Evolutionary conservation across 2,113 vertebrate genomes (phyloP), one percentile per base, ranked within the genome.

Genomic region (Neopipo cinnamomea): DNA sequence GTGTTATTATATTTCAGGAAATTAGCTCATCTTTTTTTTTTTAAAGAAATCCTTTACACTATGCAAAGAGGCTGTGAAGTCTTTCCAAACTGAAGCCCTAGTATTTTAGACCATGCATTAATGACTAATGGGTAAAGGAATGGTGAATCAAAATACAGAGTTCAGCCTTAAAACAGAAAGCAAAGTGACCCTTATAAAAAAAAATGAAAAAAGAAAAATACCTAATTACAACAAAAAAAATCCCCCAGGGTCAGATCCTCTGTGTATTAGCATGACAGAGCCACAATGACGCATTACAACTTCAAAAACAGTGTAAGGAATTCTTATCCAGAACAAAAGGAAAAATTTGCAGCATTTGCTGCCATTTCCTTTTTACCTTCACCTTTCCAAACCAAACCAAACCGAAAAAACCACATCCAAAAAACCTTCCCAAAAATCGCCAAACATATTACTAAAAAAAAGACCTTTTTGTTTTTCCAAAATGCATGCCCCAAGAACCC

Each of bases 1-100:
- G 65, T 47, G 56, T 88, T 82, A 52, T 89, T 79, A 62, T 41
- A 67, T 85, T 88, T 91, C 87, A 93, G 88, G 59, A 96, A 93
- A 91, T 89, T 68, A 89, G 86, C 49, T 90, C 63, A 80, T 89
- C n/a, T 75, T 90, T 71, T 49, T 47, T 49, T 53, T 70, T 76
- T 80, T 75, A 0, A 59, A 79, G 75, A 55, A 35, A 85, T 81
- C 46, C 88, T 94, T 88, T 61, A 85, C 70, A 66, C 49, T 49
- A 58, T 27, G 70, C 56, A 95, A 89, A 89, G 56, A 81, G 94
- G 44, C 87, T 71, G 56, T 47, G 28, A 93, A 92, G 77, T 59
- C 83, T 71, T 86, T 88, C 72, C 79, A 85, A 88, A 91, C 3
- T 50, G 80, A 79, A 87, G 53, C 30, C 31, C 56, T 65, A 65